Conservation (phyloP, 1,140 invertebrate species). For the Pemphigus obesinymphae region DNA sequence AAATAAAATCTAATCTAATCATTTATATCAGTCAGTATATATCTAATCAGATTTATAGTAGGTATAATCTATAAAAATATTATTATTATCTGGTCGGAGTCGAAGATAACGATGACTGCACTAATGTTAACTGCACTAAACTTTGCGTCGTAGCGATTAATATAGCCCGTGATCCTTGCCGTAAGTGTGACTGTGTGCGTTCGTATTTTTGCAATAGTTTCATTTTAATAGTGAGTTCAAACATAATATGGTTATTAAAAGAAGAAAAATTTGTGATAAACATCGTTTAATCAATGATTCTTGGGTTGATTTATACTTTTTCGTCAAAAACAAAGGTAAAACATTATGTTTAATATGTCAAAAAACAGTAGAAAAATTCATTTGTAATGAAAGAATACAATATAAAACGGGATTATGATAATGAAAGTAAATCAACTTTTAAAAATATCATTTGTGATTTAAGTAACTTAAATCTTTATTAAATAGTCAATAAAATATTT, state of each 20-base stretch:
- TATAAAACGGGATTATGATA: not conserved
- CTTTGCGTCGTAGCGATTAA: not conserved
- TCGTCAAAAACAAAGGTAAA: not conserved
- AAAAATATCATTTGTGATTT: not conserved
- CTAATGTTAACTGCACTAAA: no score
- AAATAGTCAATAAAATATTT: not conserved
- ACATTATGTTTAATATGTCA: not conserved
- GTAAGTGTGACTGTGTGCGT: not conserved
- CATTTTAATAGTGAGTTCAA: not conserved
- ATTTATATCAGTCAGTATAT: no score
- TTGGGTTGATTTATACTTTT: not conserved
- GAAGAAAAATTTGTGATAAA: not conserved
- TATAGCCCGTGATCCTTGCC: not conserved
- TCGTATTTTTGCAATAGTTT: not conserved
- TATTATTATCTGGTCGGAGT: not conserved
- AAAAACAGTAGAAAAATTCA: not conserved
- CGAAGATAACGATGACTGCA: not conserved
- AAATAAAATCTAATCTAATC: no score
- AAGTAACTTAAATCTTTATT: not conserved
- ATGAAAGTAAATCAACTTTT: not conserved
- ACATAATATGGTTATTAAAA: not conserved
- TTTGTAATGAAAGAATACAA: not conserved
- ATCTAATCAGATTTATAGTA: no score
- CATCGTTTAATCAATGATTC: not conserved
- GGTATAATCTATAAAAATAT: no score